These are phyloP conservation scores for Rotaria magnacalcarata DNA, from an alignment of 2,888 invertebrate genomes.

Conservation along the genomic window DNA sequence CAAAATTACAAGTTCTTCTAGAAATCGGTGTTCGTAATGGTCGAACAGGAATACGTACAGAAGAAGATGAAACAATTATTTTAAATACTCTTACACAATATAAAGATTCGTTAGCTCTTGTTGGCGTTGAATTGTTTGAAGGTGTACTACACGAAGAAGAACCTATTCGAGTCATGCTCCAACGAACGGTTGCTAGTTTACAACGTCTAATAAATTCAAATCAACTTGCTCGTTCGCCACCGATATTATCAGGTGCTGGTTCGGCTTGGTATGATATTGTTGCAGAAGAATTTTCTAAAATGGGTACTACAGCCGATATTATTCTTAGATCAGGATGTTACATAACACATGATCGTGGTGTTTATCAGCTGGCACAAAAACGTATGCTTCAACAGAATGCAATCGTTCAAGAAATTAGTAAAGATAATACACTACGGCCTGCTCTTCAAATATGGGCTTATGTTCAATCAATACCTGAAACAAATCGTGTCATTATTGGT, in stretches of 20 bases:
- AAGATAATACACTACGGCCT: neutral
- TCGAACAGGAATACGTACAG: neutral
- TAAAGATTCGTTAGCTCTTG: neutral
- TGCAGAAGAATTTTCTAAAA: neutral
- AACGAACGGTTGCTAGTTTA: neutral
- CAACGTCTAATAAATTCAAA: neutral
- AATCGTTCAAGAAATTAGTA: neutral
- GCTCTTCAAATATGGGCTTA: neutral
- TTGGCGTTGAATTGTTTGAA: neutral
- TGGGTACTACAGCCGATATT: neutral
- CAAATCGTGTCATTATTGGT: neutral
- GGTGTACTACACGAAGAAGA: neutral
- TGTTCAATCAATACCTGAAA: conserved; percentile 6
- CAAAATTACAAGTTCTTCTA: neutral
- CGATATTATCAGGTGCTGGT: neutral
- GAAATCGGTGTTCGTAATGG: neutral
- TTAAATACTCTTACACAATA: neutral
- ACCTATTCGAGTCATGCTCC: neutral
- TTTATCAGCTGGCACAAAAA: neutral
- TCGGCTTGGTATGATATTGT: conserved; percentile 6
- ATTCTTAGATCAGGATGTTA: neutral
- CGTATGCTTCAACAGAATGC: neutral
- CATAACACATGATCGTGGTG: neutral
- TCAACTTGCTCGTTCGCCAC: neutral
- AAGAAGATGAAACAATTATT: neutral